A percentile compares a stretch with the other conserved stretches of the same genome.
Evolutionary conservation across 2,113 vertebrate genomes (phyloP).

Genomic region (Noturus placidus): DNA sequence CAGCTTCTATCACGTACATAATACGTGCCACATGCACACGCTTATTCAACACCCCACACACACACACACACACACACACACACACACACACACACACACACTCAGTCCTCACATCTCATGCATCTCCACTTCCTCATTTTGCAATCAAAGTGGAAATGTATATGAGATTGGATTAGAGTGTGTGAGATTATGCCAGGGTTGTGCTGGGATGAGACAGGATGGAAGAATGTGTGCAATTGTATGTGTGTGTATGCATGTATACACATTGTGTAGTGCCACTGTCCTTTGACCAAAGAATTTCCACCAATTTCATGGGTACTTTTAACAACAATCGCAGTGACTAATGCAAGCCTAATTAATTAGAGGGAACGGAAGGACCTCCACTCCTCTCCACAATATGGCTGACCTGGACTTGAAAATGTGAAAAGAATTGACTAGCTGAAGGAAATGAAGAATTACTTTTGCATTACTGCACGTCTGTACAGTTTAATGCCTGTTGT

Average conservation of each 20-base stretch:
- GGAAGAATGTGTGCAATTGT: background rate
- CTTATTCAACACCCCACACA: background rate
- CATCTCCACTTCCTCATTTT: background rate
- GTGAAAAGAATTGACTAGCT: background rate
- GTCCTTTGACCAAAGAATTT: conserved; percentile 16
- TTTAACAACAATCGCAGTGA: conserved; percentile 18
- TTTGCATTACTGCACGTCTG: conserved; percentile 32
- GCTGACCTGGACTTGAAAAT: background rate
- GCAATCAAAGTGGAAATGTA: conserved; percentile 42
- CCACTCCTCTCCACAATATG: background rate
- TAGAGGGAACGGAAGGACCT: conserved; percentile 11
- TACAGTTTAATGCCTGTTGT: background rate
- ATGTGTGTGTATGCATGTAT: background rate
- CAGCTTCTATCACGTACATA: background rate
- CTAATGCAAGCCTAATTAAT: conserved; percentile 18
- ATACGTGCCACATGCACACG: background rate
- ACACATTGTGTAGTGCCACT: background rate
- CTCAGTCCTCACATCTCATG: background rate
- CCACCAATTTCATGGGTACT: conserved; percentile 7
- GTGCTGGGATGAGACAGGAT: background rate
- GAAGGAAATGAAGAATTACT: conserved; percentile 37
- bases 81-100: background rate
- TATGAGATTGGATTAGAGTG: conserved; percentile 31
- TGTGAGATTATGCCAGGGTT: conserved; percentile 24
- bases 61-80: background rate